Conservation (phyloP, 2,888 invertebrate species). For the Hyposoter didymator region DNA sequence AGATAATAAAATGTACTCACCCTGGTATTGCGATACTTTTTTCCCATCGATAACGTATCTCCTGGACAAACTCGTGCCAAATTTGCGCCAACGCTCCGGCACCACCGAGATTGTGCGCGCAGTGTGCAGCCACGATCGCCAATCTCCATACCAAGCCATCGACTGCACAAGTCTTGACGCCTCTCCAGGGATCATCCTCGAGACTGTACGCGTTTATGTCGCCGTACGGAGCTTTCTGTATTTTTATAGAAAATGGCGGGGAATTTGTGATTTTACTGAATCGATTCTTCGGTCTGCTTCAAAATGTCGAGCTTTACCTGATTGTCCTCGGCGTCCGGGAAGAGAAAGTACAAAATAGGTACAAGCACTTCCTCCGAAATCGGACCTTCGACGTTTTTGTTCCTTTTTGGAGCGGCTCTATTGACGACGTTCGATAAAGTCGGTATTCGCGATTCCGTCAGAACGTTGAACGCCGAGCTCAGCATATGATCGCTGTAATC, state of each 20-base stretch:
- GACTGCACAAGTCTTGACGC: conserved; percentile 91
- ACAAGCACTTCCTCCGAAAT: conserved; percentile 91
- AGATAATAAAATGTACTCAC: conserved; percentile 87
- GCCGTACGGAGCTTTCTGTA: conserved; percentile 81
- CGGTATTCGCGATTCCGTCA: conserved; percentile 92
- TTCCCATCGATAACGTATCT: conserved; percentile 96
- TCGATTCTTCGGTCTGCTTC: no score
- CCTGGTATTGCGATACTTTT: conserved; percentile 91
- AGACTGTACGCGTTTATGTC: conserved; percentile 74
- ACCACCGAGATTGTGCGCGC: conserved; percentile 91
- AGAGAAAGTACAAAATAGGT: conserved; percentile 92
- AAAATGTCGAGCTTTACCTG: conserved; percentile 78
- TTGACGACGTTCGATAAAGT: conserved; percentile 87
- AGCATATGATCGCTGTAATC: conserved; percentile 81
- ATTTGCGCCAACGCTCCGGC: conserved; percentile 92
- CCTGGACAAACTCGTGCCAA: conserved; percentile 97
- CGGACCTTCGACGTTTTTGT: conserved; percentile 89
- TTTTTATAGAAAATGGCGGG: background rate
- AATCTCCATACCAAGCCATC: conserved; percentile 94
- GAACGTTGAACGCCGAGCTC: conserved; percentile 85
- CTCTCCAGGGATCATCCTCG: conserved; percentile 81
- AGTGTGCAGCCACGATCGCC: conserved; percentile 90
- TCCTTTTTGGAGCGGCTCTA: conserved; percentile 85
- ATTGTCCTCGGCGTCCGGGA: conserved; percentile 93
- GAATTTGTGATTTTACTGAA: background rate